Evolutionary conservation across 2,888 invertebrate species (phyloP).

Genomic region (Flexamia atlantica): DNA sequence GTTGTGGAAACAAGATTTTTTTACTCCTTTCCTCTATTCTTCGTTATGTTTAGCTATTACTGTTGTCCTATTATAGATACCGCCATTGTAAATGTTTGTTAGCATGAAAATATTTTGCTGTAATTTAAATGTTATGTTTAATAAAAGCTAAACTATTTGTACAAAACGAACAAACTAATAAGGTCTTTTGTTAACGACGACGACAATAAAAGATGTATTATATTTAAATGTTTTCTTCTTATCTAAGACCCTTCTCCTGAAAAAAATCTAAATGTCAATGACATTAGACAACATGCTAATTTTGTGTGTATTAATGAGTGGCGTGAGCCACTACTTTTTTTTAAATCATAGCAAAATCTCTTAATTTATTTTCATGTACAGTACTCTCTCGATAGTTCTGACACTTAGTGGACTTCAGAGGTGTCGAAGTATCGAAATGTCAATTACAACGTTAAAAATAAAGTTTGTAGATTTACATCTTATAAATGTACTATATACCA

Average conservation of each 20-base stretch:
- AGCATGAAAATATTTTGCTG: conserved; percentile 49
- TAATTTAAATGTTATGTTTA: conserved; percentile 63
- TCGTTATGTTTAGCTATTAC: conserved; percentile 49
- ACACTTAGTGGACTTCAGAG: no score
- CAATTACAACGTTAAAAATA: no score
- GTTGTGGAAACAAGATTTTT: conserved; percentile 56
- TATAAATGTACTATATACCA: no score
- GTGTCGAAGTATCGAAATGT: no score
- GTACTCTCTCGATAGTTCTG: no score
- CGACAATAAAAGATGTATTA: conserved; percentile 62
- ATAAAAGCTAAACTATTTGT: conserved; percentile 58
- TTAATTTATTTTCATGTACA: no score
- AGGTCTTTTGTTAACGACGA: conserved; percentile 60
- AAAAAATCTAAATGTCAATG: no score
- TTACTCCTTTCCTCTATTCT: conserved; percentile 25
- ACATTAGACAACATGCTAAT: no score
- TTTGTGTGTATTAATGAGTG: no score
- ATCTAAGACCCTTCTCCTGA: not conserved
- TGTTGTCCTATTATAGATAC: conserved; percentile 34
- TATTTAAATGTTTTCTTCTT: conserved; percentile 22
- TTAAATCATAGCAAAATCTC: no score
- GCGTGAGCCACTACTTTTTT: no score
- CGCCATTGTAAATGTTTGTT: conserved; percentile 42
- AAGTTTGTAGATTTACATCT: no score
- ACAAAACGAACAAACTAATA: conserved; percentile 62